Conservation (phyloP, 2,797 vertebrate species). For the Schizothorax lantsangensis region DNA sequence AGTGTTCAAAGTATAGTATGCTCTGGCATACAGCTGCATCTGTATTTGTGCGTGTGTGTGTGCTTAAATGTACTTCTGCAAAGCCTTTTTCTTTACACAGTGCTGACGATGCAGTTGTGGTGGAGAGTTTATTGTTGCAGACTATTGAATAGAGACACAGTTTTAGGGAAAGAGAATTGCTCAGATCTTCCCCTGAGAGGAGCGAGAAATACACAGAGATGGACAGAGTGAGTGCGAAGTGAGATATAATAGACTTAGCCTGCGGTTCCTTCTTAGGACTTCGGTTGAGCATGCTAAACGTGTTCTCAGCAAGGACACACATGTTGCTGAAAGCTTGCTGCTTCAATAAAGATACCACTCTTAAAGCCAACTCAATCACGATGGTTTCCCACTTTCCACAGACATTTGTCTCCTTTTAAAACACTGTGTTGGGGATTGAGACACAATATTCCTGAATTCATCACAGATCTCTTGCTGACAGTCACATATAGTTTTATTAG, state of each 20-base stretch:
- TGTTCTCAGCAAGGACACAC: conserved; percentile 2
- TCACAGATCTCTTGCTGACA: conserved; percentile 45
- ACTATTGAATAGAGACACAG: conserved; percentile 20
- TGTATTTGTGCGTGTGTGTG: conserved; percentile 15
- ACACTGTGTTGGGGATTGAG: conserved; percentile 7
- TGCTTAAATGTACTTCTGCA: not conserved
- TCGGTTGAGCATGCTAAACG: not conserved
- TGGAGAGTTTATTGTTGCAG: conserved; percentile 30
- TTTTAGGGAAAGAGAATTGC: conserved; percentile 26
- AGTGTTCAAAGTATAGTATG: not conserved
- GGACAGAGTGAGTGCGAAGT: not conserved
- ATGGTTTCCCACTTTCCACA: conserved; percentile 16
- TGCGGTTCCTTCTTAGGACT: conserved; percentile 2
- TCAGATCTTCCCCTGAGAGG: conserved; percentile 3
- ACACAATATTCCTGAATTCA: conserved; percentile 14
- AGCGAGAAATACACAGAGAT: not conserved
- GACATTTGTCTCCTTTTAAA: conserved; percentile 31
- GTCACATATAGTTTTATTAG: conserved; percentile 45
- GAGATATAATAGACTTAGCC: conserved; percentile 12
- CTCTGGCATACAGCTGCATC: not conserved
- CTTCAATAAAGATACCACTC: conserved; percentile 4
- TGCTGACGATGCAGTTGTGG: conserved; percentile 17
- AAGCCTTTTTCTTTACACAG: not conserved
- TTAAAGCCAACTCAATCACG: not conserved
- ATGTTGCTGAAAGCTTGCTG: not conserved